Evolutionary conservation across 2,797 vertebrate species (phyloP), one percentile per base, ranked within the genome.

Genomic region (Hozukius guyotensis): DNA sequence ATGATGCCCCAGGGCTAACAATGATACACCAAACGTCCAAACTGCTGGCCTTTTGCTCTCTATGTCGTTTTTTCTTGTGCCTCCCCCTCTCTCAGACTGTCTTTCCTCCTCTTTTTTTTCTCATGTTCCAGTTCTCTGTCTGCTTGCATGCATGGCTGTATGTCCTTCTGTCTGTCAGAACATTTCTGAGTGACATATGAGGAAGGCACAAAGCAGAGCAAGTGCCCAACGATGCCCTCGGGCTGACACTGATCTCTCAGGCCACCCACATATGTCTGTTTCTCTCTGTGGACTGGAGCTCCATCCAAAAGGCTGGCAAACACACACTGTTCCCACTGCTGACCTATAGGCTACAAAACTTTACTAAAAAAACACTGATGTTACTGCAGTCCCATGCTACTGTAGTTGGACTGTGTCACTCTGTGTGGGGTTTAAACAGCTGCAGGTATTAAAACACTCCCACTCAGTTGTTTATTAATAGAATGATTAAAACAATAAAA

Each of bases 121-220:
- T 75, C 34, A 72, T 84, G 87, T 89, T 89, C 84, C 87, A 84
- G 89, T 78, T 84, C 79, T 82, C 82, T 82, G 74, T 75, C 68
- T 78, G 78, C 80, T 76, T 55, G 59, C 75, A 67, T 80, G 55
- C 72, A 31, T 29, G 75, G 71, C 57, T 68, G 53, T 52, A 46
- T 72, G 65, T 68, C 67, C 67, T 75, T 85, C 85, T 88, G 63
- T 82, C 72, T 61, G 79, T 29, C 84, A 59, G 82, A 81, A 72
- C 71, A 82, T 89, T 86, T 85, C 82, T 85, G 81, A 92, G 83
- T 65, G 89, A 90, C 91, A 83, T 76, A 86, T 68, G 87, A 87
- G 87, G 70, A 87, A 82, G 78, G 78, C 85, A 93, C 91, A 89
- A 90, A 92, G 75, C 77, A 81, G 88, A 91, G 92, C 87, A 92